Evolutionary conservation across 92 coral and sea anemone genomes (phyloP), one percentile per base, ranked within the genome.

Genomic region (Porites evermanni): DNA sequence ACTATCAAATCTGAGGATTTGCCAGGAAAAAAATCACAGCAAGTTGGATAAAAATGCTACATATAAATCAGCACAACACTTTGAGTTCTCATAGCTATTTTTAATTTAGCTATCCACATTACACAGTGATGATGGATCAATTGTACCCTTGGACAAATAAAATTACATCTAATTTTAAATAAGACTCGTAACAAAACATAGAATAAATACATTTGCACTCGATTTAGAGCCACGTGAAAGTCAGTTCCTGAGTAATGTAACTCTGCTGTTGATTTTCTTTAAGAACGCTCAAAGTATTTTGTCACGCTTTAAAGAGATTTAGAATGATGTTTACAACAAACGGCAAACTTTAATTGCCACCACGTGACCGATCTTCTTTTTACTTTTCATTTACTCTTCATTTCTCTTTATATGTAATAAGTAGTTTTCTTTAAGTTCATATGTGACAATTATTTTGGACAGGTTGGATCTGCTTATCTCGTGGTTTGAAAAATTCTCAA

Each of bases 181-280:
- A 78, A 17, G 70, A 78, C 72, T 77, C 67, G 53, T 8, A 38
- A 12, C 19, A 60, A 7, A 51, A 78, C 32, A 78, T 20, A 72
- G 59, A 64, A 78, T 78, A 78, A 78, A 78, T 78, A 78, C 54
- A 32, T 38, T 78, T 9, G 72, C 82, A 64, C 32, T 78, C 12
- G 66, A 54, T 26, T 8, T 38, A 38, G 47, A 70, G n/a, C 20
- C 16, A 8, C 53, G 67, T 63, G 13, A 38, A 60, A 77, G 61
- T 68, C 53, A 58, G 53, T 12, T 19, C 66, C 66, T 6, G 18
- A 63, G 17, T 14, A 71, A 72, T 72, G 77, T 6, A 44, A 71
- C 75, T 51, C 13, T 12, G 77, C 19, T 50, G 29, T 21, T 72
- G 77, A 52, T 72, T 72, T 72, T 51, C 66, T 63, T 63, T 18